phyloP scores from a whole-genome alignment of 2,113 vertebrate species.

The Hirundichthys speculiger region DNA sequence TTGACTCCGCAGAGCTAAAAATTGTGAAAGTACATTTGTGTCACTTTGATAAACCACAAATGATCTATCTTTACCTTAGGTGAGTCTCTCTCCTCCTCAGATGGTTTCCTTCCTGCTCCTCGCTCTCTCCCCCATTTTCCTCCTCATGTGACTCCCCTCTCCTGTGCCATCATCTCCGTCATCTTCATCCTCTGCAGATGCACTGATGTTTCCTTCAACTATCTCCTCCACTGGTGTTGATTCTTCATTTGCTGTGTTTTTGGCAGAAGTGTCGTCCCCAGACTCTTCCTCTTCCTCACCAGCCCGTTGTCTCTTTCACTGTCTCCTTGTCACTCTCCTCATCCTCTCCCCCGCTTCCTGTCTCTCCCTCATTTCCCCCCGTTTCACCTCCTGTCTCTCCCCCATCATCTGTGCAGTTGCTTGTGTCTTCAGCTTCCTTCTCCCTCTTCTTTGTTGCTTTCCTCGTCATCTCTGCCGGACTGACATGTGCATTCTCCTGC shows the following conservation, averaged over 20 bases:
- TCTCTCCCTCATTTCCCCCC: constrained; percentile 3
- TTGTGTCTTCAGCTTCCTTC: constrained; percentile 7
- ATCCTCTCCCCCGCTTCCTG: background rate
- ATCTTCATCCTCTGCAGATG: constrained; percentile 38
- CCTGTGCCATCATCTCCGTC: background rate
- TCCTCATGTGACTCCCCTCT: constrained; percentile 32
- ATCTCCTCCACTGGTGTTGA: constrained; percentile 4
- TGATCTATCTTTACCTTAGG: constrained; percentile 33
- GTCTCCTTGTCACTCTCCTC: constrained; percentile 34
- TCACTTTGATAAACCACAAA: background rate
- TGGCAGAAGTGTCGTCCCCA: background rate
- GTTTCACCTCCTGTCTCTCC: constrained; percentile 14
- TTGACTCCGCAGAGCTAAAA: too few relatives aligned
- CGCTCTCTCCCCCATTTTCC: constrained; percentile 19
- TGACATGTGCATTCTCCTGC: constrained; percentile 28
- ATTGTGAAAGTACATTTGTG: too few relatives aligned
- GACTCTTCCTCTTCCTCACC: constrained; percentile 9
- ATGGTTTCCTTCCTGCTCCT: constrained; percentile 22
- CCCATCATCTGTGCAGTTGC: background rate
- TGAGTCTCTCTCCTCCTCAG: constrained; percentile 46
- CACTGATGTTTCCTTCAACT: constrained; percentile 11
- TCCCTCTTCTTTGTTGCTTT: constrained; percentile 5
- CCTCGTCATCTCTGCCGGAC: background rate
- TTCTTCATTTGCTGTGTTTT: constrained; percentile 24
- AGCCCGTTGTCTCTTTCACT: background rate